Conservation (phyloP, 2,888 invertebrate species). For the Nowickia ferox region DNA sequence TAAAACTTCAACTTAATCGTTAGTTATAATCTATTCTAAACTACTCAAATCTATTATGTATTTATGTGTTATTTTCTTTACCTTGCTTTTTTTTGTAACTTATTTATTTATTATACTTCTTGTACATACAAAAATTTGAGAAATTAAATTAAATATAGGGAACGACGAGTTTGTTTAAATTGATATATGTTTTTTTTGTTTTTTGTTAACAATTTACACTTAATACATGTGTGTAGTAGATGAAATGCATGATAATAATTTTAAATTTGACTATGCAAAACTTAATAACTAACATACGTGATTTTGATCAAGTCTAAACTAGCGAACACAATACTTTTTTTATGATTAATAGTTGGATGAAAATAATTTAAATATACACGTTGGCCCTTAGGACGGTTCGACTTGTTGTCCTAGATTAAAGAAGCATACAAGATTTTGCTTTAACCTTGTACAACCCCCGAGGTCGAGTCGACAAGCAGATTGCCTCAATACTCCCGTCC, state of each 20-base stretch:
- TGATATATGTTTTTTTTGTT: constrained; percentile 21
- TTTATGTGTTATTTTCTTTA: constrained; percentile 24
- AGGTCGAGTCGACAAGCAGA: too few species aligned
- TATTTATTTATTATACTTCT: constrained; percentile 29
- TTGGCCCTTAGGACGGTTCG: not conserved
- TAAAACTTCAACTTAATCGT: constrained; percentile 54
- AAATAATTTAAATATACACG: not conserved
- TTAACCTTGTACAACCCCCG: too few species aligned
- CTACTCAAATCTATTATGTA: constrained; percentile 47
- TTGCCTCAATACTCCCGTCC: too few species aligned
- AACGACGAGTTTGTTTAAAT: constrained; percentile 49
- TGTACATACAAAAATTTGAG: constrained; percentile 59
- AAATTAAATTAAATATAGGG: constrained; percentile 50
- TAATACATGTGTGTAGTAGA: constrained; percentile 43
- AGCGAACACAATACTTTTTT: constrained; percentile 24
- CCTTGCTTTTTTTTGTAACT: not conserved
- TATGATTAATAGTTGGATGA: not conserved
- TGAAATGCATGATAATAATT: constrained; percentile 30
- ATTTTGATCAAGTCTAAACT: not conserved
- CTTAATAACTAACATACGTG: not conserved
- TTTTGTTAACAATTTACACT: constrained; percentile 52
- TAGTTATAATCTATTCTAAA: constrained; percentile 36
- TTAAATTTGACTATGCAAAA: constrained; percentile 14
- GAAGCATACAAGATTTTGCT: too few species aligned
- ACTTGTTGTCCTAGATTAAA: too few species aligned